These are phyloP conservation scores for Apotomis turbidana DNA, from an alignment of 2,888 invertebrate species.

Conservation along the genomic window DNA sequence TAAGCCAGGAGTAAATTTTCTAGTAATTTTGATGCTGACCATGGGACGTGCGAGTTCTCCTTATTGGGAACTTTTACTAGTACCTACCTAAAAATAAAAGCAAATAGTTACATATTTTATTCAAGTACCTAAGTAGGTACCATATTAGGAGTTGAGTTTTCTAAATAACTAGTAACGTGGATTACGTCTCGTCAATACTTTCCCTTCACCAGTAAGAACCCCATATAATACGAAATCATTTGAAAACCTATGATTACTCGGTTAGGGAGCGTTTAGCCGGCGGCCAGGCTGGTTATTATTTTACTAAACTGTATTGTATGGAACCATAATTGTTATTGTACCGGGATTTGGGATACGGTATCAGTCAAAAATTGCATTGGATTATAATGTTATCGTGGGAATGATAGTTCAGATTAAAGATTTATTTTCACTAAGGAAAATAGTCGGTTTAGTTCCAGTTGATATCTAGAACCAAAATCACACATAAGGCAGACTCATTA, in stretches of 20 bases:
- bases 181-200: constrained; percentile 49
- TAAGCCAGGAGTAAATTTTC: no score
- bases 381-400: constrained; percentile 43
- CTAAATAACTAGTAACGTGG: constrained; percentile 4
- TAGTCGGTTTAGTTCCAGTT: no score
- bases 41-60: no score
- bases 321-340: constrained; percentile 50
- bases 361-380: constrained; percentile 44
- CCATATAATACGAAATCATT: constrained; percentile 47
- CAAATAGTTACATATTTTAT: no score
- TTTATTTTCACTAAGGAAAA: neutral
- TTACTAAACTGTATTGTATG: constrained; percentile 51
- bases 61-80: no score
- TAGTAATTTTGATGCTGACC: no score
- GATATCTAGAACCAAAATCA: no score
- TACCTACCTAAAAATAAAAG: no score
- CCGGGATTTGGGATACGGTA: constrained; percentile 44
- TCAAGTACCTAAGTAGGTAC: no score
- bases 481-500: no score
- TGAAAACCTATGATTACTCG: constrained; percentile 61
- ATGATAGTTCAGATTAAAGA: constrained; percentile 9
- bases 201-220: constrained; percentile 53
- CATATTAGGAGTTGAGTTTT: no score
- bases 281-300: constrained; percentile 56
- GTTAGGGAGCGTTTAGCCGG: constrained; percentile 55